A percentile compares a stretch with the other conserved stretches of the same genome.
Conservation (phyloP, 2,888 invertebrate species). For the Synanthedon andrenaeformis region DNA sequence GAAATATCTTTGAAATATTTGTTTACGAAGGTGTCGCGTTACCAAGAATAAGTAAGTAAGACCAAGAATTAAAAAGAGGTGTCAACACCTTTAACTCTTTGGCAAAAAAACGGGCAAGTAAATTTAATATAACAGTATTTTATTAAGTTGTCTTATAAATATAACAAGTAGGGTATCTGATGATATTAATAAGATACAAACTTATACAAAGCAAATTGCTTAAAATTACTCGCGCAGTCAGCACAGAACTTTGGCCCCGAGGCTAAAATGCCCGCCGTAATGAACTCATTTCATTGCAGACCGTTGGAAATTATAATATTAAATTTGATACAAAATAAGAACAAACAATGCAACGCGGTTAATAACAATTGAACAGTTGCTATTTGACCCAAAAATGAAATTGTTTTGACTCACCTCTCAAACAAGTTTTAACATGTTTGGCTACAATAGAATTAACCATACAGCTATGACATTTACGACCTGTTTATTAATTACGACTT, state of each 20-base stretch:
- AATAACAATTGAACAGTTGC: slow-evolving; percentile 1
- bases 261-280: slow-evolving; percentile 31
- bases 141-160: not conserved
- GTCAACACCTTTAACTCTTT: too few relatives aligned
- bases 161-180: not conserved
- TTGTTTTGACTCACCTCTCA: not conserved
- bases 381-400: not conserved
- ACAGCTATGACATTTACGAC: too few relatives aligned
- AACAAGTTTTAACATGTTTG: not conserved
- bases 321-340: not conserved
- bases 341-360: not conserved
- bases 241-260: slow-evolving; percentile 25
- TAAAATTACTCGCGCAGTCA: slow-evolving; percentile 39
- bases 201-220: slow-evolving; percentile 20
- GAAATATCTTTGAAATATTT: too few relatives aligned
- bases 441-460: too few relatives aligned
- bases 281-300: slow-evolving; percentile 36
- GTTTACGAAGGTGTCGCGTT: too few relatives aligned
- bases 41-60: too few relatives aligned
- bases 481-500: too few relatives aligned
- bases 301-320: slow-evolving; percentile 2
- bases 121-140: too few relatives aligned
- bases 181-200: slow-evolving; percentile 23
- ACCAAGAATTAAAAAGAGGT: too few relatives aligned
- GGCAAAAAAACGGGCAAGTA: too few relatives aligned